A percentile compares a stretch with the other conserved stretches of the same genome.
Conservation (phyloP, 2,113 vertebrate species). For the Gopherus evgoodei region DNA sequence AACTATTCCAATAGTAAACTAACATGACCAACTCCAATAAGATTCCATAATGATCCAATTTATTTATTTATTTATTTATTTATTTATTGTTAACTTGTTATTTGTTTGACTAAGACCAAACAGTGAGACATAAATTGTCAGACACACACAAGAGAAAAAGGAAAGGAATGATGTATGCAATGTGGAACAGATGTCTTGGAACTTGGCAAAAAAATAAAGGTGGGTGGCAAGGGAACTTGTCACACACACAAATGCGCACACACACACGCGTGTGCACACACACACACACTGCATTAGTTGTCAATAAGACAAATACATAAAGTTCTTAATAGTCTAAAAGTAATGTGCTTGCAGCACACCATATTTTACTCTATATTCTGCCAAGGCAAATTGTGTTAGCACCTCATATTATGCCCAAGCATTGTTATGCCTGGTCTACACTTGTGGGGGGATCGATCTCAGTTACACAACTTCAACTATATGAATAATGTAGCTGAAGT, state of each 20-base stretch:
- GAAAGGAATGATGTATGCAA: not conserved
- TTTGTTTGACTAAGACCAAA: not conserved
- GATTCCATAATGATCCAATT: not conserved
- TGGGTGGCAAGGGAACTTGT: not conserved
- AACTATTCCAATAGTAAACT: not conserved
- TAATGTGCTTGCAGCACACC: not conserved
- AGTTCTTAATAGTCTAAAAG: conserved; percentile 18
- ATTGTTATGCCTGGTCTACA: not conserved
- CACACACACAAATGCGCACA: not conserved
- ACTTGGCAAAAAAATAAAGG: not conserved
- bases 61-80: not conserved
- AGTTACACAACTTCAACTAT: too few relatives aligned
- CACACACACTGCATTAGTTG: not conserved
- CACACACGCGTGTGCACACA: not conserved
- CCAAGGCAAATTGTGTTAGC: conserved; percentile 45
- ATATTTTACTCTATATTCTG: conserved; percentile 21
- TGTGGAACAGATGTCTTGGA: fast-evolving
- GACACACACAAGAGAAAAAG: not conserved
- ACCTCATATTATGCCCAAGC: not conserved
- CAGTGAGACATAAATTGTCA: not conserved
- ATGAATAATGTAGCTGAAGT: too few relatives aligned
- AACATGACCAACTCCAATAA: not conserved
- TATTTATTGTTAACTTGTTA: not conserved
- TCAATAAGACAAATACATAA: not conserved
- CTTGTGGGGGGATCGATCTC: too few relatives aligned